A percentile compares a stretch with the other conserved stretches of the same genome.
Evolutionary conservation across 2,888 invertebrate species (phyloP).

Genomic region (Prosapia bicincta): DNA sequence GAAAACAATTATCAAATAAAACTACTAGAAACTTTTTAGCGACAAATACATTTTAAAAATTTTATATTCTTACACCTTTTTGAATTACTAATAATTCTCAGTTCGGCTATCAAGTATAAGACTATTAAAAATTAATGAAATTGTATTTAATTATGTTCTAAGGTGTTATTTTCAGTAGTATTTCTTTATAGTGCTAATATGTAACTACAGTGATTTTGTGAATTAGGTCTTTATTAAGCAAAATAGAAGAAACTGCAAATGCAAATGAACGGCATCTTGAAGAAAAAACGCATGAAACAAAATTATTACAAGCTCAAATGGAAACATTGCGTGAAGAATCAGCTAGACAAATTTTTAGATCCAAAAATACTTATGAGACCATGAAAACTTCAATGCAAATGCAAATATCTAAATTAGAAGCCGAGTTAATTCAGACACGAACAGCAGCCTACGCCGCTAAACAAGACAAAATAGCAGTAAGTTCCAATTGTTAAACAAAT

Average conservation of each 20-base stretch:
- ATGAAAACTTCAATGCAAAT: background rate
- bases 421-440: background rate
- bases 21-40: too few species aligned
- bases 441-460: background rate
- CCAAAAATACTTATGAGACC: background rate
- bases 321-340: slow-evolving; percentile 66
- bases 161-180: too few species aligned
- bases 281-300: slow-evolving; percentile 65
- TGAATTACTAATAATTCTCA: too few species aligned
- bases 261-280: slow-evolving; percentile 53
- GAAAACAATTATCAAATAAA: too few species aligned
- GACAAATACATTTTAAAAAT: too few species aligned
- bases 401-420: background rate
- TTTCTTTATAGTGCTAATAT: too few species aligned
- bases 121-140: too few species aligned
- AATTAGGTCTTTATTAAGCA: background rate
- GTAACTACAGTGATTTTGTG: background rate
- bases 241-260: background rate
- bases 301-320: slow-evolving; percentile 60
- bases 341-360: slow-evolving; percentile 44
- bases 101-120: too few species aligned
- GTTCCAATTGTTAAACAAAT: background rate
- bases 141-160: too few species aligned
- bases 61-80: too few species aligned
- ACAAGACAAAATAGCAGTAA: background rate